Conservation (phyloP, 2,888 invertebrate species). For the Chloroclystis v-ata region DNA sequence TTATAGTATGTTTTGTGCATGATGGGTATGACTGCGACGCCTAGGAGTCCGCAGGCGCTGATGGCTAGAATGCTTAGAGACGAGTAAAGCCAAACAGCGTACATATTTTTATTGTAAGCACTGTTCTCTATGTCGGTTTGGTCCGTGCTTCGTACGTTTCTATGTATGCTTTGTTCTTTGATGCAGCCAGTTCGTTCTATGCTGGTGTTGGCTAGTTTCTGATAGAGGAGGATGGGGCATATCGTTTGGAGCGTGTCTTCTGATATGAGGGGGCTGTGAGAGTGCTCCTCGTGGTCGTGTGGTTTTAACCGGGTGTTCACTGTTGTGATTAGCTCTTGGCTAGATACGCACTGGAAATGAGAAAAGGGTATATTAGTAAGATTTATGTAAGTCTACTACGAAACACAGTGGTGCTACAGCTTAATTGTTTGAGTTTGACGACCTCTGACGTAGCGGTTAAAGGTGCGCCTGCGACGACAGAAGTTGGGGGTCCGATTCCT, state of each 20-base stretch:
- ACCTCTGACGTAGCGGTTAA: no score
- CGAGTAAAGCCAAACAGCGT: conserved; percentile 89
- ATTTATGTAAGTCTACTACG: no score
- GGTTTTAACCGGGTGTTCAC: conserved; percentile 63
- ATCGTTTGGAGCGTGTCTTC: conserved; percentile 69
- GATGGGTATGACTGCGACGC: conserved; percentile 93
- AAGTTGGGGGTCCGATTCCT: no score
- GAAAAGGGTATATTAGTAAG: no score
- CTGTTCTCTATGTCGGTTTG: conserved; percentile 29
- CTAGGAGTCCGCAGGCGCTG: conserved; percentile 90
- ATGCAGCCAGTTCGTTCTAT: conserved; percentile 78
- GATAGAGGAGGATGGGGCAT: conserved; percentile 84
- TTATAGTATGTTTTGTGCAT: conserved; percentile 94
- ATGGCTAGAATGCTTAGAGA: conserved; percentile 88
- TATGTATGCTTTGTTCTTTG: conserved; percentile 44
- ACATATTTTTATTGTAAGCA: conserved; percentile 55
- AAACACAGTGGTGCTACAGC: no score
- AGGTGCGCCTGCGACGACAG: no score
- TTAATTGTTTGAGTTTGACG: no score
- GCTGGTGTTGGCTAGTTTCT: conserved; percentile 77
- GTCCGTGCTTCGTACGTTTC: conserved; percentile 7
- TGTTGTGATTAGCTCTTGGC: conserved; percentile 62
- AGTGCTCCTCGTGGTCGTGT: conserved; percentile 41
- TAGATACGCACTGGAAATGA: conserved; percentile 68
- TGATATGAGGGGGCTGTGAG: conserved; percentile 42